Evolutionary conservation across 2,888 invertebrate species (phyloP).

Genomic region (Mimumesa dahlbomi): DNA sequence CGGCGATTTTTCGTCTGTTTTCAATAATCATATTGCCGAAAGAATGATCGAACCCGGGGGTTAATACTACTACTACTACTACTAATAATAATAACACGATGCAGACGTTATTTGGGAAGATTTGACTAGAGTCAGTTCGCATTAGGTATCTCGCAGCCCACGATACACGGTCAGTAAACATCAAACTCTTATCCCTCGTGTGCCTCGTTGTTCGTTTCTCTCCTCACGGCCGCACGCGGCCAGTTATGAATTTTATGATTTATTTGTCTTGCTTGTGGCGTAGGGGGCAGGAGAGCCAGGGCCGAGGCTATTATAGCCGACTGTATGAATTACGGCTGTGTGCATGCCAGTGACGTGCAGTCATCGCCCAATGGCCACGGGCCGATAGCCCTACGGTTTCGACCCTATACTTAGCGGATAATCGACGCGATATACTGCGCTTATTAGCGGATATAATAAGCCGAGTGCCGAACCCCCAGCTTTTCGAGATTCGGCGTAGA

Average conservation of each 20-base stretch:
- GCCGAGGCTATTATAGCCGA: constrained; percentile 55
- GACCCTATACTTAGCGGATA: constrained; percentile 78
- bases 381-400: constrained; percentile 57
- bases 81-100: too few species aligned
- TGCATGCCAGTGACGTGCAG: constrained; percentile 74
- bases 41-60: too few species aligned
- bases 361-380: constrained; percentile 72
- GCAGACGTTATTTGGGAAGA: too few species aligned
- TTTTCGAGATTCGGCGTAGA: constrained; percentile 33
- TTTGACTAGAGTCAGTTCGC: too few species aligned
- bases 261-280: constrained; percentile 66
- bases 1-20: too few species aligned
- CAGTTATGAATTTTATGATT: constrained; percentile 75
- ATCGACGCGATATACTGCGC: constrained; percentile 78
- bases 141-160: too few species aligned
- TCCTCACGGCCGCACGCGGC: constrained; percentile 18
- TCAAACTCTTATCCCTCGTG: too few species aligned
- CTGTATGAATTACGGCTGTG: constrained; percentile 75
- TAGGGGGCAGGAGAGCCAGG: constrained; percentile 9
- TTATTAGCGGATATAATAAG: constrained; percentile 77
- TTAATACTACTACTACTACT: too few species aligned
- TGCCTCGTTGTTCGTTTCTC: neutral
- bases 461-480: constrained; percentile 55
- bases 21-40: too few species aligned
- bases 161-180: too few species aligned